Evolutionary conservation across 92 coral and sea anemone species (phyloP).

Genomic region (Siderastrea radians): DNA sequence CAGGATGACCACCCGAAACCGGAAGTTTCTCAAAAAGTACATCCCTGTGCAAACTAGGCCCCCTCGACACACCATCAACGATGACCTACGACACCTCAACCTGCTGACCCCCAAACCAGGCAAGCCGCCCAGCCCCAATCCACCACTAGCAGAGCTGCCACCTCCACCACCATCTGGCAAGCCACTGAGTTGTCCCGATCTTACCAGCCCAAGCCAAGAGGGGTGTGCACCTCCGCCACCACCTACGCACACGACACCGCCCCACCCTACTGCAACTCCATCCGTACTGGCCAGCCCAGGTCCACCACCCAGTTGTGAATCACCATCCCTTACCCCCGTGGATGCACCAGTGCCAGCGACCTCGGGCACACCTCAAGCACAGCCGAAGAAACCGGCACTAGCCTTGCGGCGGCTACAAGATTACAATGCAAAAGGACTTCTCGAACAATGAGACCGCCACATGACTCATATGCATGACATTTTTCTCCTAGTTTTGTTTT

Average conservation of each 20-base stretch:
- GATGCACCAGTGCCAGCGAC: not conserved
- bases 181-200: not conserved
- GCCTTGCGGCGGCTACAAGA: conserved; percentile 44
- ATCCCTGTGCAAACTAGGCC: conserved; percentile 46
- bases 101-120: not conserved
- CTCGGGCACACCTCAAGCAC: conserved; percentile 3
- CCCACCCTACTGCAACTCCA: not conserved
- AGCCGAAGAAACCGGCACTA: conserved; percentile 32
- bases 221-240: not conserved
- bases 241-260: not conserved
- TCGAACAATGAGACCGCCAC: conserved; percentile 12
- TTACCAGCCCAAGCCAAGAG: not conserved
- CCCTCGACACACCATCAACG: conserved; percentile 46
- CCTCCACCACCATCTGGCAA: not conserved
- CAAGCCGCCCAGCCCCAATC: not conserved
- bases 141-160: not conserved
- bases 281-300: too few species aligned
- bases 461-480: conserved; percentile 12
- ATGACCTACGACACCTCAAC: conserved; percentile 52
- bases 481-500: not conserved
- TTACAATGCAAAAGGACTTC: conserved; percentile 23
- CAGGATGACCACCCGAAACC: conserved; percentile 56
- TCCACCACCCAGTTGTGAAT: too few species aligned
- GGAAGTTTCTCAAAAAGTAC: conserved; percentile 50
- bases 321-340: not conserved